Base-by-base conservation (phyloP, 2,888 invertebrate species). In the Trissolcus japonicus region DNA sequence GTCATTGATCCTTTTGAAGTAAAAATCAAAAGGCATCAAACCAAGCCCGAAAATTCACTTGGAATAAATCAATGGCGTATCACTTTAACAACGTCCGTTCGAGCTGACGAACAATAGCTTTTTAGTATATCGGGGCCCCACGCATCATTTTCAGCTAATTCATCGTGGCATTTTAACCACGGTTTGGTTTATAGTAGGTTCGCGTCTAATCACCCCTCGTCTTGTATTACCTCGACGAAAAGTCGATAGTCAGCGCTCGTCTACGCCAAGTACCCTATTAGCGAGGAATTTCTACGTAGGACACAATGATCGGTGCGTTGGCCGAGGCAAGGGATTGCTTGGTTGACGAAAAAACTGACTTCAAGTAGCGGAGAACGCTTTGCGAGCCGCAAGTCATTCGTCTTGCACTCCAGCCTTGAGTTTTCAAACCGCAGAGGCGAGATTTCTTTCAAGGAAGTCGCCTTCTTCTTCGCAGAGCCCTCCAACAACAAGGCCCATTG, bases 401-500 rank as follows among this genome's bases (percentile, higher is more conserved):
- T 78, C 73, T 60, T 74, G 79, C 73, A 79, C 82, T 83, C 79
- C 80, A 82, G 80, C 75, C 81, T 82, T 81, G 51, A 50, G 77
- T 82, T 83, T 79, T 80, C 74, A 80, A 80, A 19, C 40, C 78
- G 80, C 63, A 76, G 79, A 81, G 83, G 83, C 82, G 82, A 83
- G 83, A 82, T 80, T 80, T 79, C 80, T 76, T 80, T 66, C 76
- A 83, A 82, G 82, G 81, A 83, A 85, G 80, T 81, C 79, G 14
- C 46, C 46, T 14, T 51, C 51, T 51, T 19, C 51, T 17, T 4
- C 19, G 51, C 60, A 16, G 77, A 82, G 2, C 82, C 78, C n/a
- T 51, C 81, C 82, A 82, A 85, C 86, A 86, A 86, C 86, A 82
- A 82, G 79, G 60, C 81, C 84, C 82, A 86, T 87, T 87, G 87